phyloP scores from a whole-genome alignment of 53 echinoderm and acorn worm species.

The Henricia sp. region DNA sequence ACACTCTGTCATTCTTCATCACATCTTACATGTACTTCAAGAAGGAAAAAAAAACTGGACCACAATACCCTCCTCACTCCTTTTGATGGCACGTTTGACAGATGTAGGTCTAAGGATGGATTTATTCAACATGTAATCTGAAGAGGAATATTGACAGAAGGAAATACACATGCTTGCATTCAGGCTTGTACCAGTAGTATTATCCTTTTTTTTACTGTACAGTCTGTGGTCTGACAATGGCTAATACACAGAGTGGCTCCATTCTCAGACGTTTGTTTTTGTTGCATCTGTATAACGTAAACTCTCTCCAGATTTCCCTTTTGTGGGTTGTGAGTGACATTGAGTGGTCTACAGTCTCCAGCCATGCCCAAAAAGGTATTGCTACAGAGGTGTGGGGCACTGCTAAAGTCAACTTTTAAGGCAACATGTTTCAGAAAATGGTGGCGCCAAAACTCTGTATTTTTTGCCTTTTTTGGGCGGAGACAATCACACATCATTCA shows the following conservation, averaged over 20 bases:
- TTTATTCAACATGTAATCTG: not conserved
- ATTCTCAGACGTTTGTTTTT: slow-evolving; percentile 33
- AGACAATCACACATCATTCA: slow-evolving; percentile 38
- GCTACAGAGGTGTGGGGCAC: slow-evolving; percentile 9
- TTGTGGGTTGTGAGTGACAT: slow-evolving; percentile 24
- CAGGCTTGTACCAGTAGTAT: no score
- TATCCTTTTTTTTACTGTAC: not conserved
- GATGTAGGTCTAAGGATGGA: slow-evolving; percentile 28
- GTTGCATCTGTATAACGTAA: slow-evolving; percentile 45
- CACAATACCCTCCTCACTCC: not conserved
- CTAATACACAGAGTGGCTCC: slow-evolving; percentile 40
- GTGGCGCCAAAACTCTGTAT: slow-evolving; percentile 32
- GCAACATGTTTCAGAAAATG: slow-evolving; percentile 49
- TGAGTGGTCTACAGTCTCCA: slow-evolving; percentile 29
- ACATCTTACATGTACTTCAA: no score
- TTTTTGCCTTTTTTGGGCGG: slow-evolving; percentile 23
- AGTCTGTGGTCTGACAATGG: slow-evolving; percentile 30
- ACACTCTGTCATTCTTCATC: no score
- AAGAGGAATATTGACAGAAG: not conserved
- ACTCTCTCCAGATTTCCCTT: slow-evolving; percentile 12
- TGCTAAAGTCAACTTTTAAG: slow-evolving; percentile 32
- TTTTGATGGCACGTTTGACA: slow-evolving; percentile 16
- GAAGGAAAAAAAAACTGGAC: not conserved
- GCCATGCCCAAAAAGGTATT: slow-evolving; percentile 1
- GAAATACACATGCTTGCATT: not conserved